phyloP scores from a whole-genome alignment of 2,888 invertebrate genomes.

The Trichopria drosophilae region DNA sequence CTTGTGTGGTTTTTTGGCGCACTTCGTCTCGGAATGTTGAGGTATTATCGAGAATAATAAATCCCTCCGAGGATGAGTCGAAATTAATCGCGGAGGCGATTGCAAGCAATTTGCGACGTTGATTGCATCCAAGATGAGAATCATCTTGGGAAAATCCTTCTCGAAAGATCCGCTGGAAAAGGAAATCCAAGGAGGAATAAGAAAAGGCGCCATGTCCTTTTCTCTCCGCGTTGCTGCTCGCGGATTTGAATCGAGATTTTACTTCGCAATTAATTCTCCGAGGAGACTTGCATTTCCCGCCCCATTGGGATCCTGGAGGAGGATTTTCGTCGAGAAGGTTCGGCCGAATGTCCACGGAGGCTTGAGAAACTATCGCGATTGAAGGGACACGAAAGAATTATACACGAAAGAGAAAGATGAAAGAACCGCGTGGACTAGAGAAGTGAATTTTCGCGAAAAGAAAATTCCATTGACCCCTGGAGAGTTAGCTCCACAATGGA shows the following conservation, averaged over 20 bases:
- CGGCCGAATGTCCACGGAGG: too few species aligned
- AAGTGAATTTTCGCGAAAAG: too few species aligned
- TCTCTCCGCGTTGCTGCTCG: too few species aligned
- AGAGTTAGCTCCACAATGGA: too few species aligned
- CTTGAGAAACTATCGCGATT: not conserved
- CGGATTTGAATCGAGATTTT: conserved; percentile 53
- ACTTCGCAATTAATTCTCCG: conserved; percentile 55
- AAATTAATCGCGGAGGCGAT: conserved; percentile 53
- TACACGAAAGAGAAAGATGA: too few species aligned
- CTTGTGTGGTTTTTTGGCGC: too few species aligned
- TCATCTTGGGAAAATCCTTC: conserved; percentile 48
- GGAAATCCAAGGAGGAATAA: conserved; percentile 36
- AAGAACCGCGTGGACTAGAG: too few species aligned
- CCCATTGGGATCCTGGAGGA: conserved; percentile 43
- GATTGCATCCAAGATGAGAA: conserved; percentile 50
- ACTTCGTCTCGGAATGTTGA: too few species aligned
- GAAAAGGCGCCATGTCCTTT: conserved; percentile 39
- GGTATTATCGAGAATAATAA: conserved; percentile 45
- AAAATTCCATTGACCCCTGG: too few species aligned
- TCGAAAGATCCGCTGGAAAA: too few species aligned
- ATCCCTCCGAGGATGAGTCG: conserved; percentile 47
- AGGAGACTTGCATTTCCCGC: conserved; percentile 49
- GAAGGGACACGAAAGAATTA: not conserved
- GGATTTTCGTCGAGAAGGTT: conserved; percentile 43
- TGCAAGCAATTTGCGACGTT: conserved; percentile 55